Evolutionary conservation across 1,140 invertebrate species (phyloP).

Genomic region (Caerostris darwini): DNA sequence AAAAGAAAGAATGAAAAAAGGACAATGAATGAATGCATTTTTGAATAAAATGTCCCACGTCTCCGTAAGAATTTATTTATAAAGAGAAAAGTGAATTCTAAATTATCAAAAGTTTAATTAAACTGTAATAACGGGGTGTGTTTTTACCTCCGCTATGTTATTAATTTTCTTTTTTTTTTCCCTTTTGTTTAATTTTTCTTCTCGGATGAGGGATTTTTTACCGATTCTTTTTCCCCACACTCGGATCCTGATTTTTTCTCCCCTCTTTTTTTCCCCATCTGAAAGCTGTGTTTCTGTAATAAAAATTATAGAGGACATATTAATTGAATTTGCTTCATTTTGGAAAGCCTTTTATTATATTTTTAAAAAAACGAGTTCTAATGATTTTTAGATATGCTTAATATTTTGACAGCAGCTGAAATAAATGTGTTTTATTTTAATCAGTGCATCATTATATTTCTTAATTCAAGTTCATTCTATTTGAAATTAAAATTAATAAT

Average conservation of each 20-base stretch:
- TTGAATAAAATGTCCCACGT: slow-evolving; percentile 22
- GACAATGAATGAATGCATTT: slow-evolving; percentile 16
- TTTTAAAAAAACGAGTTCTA: background rate
- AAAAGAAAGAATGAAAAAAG: slow-evolving; percentile 45
- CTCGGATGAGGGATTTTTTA: slow-evolving; percentile 50
- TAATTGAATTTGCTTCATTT: slow-evolving; percentile 63
- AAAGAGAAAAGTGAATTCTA: slow-evolving; percentile 76
- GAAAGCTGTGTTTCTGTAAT: slow-evolving; percentile 16
- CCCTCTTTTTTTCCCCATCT: slow-evolving; percentile 26
- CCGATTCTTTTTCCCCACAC: slow-evolving; percentile 32
- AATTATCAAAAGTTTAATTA: slow-evolving; percentile 78
- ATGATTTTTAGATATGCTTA: background rate
- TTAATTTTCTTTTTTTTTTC: slow-evolving; percentile 68
- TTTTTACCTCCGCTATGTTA: slow-evolving; percentile 54
- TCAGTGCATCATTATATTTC: too few species aligned
- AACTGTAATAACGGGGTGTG: slow-evolving; percentile 70
- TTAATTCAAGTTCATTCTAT: too few species aligned
- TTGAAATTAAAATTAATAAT: too few species aligned
- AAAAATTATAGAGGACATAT: slow-evolving; percentile 53
- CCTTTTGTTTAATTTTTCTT: slow-evolving; percentile 51
- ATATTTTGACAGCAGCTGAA: too few species aligned
- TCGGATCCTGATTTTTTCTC: slow-evolving; percentile 46
- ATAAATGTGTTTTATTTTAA: too few species aligned
- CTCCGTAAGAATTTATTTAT: slow-evolving; percentile 71
- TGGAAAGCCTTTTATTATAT: background rate